These are phyloP conservation scores for Drosophila birchii DNA, from an alignment of 2,888 invertebrate species.

Conservation along the genomic window DNA sequence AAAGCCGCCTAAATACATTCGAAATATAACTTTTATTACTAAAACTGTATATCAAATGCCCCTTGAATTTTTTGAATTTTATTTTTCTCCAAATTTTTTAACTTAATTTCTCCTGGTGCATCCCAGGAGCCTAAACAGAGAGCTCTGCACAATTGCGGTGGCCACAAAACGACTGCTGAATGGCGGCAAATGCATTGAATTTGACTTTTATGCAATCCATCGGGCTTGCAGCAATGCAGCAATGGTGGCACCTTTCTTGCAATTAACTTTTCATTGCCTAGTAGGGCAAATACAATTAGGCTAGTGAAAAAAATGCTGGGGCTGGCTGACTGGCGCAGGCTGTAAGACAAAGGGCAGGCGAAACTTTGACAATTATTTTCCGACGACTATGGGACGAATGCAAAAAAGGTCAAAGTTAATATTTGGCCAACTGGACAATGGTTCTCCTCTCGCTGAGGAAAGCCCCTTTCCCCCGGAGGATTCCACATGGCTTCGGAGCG, in stretches of 20 bases:
- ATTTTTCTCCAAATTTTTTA: background rate
- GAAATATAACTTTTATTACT: background rate
- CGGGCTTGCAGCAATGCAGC: constrained; percentile 40
- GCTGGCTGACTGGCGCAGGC: background rate
- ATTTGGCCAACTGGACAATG: constrained; percentile 78
- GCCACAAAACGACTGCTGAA: constrained; percentile 37
- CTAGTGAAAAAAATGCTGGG: background rate
- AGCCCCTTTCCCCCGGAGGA: constrained; percentile 50
- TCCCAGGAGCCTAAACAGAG: constrained; percentile 8
- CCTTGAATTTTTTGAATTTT: background rate
- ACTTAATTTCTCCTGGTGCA: background rate
- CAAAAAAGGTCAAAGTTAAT: constrained; percentile 74
- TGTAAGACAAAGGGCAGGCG: constrained; percentile 23
- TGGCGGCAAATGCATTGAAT: constrained; percentile 26
- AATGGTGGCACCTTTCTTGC: constrained; percentile 36
- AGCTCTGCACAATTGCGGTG: constrained; percentile 32
- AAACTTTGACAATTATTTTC: constrained; percentile 57
- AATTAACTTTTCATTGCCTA: constrained; percentile 67
- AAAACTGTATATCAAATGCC: background rate
- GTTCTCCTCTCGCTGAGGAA: constrained; percentile 52
- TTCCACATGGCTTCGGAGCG: constrained; percentile 47
- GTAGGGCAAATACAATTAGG: constrained; percentile 67
- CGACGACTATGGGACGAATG: constrained; percentile 45
- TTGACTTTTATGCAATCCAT: constrained; percentile 43
- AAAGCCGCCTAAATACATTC: background rate